Evolutionary conservation across 1,140 invertebrate species (phyloP).

Genomic region (Diachasmimorpha longicaudata): DNA sequence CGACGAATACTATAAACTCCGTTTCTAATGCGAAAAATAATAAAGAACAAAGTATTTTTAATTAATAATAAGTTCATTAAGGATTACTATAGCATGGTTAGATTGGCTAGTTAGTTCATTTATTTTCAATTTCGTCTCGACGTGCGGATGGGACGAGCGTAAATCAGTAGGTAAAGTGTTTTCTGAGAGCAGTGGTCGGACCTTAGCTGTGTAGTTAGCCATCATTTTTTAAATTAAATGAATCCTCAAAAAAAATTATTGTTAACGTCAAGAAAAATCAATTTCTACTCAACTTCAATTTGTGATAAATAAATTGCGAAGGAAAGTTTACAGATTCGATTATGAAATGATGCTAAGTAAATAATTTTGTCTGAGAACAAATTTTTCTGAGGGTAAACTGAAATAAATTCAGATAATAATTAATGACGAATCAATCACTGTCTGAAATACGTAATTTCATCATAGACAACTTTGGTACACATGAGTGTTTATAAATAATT

Average conservation of each 20-base stretch:
- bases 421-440: neutral
- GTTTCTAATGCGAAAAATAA: neutral
- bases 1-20: neutral
- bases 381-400: neutral
- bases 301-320: neutral
- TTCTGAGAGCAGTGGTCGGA: neutral
- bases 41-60: neutral
- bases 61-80: neutral
- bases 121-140: neutral
- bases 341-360: neutral
- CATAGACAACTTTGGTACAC: neutral
- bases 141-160: neutral
- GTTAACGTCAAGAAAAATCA: neutral
- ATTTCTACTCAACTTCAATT: neutral
- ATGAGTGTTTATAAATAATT: neutral
- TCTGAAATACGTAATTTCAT: neutral
- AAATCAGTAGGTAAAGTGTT: neutral
- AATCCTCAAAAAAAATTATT: neutral
- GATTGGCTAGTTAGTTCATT: slow-evolving; percentile 19
- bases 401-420: slow-evolving; percentile 3
- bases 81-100: slow-evolving; percentile 10
- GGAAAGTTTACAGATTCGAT: neutral
- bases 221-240: neutral
- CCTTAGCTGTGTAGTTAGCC: neutral
- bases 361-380: neutral